These are phyloP conservation scores for Numida meleagris DNA, from an alignment of 2,113 vertebrate species.

Conservation along the genomic window DNA sequence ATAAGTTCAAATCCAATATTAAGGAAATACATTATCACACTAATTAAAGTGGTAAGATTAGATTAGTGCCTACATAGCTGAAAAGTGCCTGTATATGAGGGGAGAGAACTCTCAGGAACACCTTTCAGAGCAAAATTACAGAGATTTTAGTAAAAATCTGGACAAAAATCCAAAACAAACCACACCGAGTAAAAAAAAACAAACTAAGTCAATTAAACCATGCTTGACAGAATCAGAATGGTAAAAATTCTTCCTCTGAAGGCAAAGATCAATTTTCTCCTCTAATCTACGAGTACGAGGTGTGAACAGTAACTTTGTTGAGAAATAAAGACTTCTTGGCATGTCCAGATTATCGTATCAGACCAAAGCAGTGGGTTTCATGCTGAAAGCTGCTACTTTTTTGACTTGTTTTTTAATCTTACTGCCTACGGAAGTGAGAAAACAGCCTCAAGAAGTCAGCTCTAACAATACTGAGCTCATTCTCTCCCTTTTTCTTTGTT, in stretches of 20 bases:
- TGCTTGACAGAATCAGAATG: background rate
- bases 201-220: background rate
- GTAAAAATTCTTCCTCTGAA: conserved; percentile 48
- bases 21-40: background rate
- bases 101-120: background rate
- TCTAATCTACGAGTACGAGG: conserved; percentile 51
- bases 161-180: background rate
- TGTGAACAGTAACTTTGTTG: conserved; percentile 46
- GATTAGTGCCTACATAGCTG: background rate
- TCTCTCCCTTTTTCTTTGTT: background rate
- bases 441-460: conserved; percentile 33
- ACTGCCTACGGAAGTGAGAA: conserved; percentile 62
- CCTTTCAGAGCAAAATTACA: background rate
- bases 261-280: conserved; percentile 67
- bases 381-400: conserved; percentile 24
- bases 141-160: background rate
- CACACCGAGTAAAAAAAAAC: background rate
- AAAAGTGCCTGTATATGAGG: background rate
- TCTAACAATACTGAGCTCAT: background rate
- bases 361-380: conserved; percentile 45
- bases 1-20: background rate
- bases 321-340: conserved; percentile 74
- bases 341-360: conserved; percentile 63
- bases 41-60: conserved; percentile 7
- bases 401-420: conserved; percentile 23